Conservation (phyloP, 92 coral and sea anemone genomes). For the Porites divaricata region DNA sequence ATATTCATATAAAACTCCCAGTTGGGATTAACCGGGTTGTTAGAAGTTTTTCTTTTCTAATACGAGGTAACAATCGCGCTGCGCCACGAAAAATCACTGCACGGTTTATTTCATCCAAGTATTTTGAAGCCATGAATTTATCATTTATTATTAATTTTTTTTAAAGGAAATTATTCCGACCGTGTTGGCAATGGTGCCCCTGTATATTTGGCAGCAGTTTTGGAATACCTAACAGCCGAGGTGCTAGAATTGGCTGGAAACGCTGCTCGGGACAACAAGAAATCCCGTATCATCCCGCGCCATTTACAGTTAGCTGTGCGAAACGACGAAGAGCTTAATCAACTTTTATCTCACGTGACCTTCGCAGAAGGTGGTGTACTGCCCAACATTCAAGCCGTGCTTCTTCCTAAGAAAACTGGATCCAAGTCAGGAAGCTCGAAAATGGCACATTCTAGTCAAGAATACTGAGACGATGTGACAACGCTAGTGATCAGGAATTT, state of each 20-base stretch:
- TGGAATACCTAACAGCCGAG: constrained; percentile 75
- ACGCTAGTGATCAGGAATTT: too few relatives aligned
- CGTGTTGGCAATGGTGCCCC: constrained; percentile 73
- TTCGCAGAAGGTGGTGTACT: constrained; percentile 67
- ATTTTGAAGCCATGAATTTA: too few relatives aligned
- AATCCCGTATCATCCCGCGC: constrained; percentile 64
- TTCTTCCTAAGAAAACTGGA: constrained; percentile 39
- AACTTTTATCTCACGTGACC: constrained; percentile 57
- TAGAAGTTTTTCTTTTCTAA: too few relatives aligned
- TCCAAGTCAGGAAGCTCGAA: too few relatives aligned
- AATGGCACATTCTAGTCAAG: too few relatives aligned
- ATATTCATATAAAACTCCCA: too few relatives aligned
- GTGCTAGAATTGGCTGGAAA: constrained; percentile 75
- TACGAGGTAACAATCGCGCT: too few relatives aligned
- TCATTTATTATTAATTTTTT: too few relatives aligned
- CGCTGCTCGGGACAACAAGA: constrained; percentile 75
- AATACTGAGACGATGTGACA: too few relatives aligned
- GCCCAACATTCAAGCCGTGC: constrained; percentile 72
- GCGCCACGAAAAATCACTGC: too few relatives aligned
- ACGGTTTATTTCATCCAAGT: too few relatives aligned
- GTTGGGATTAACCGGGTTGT: too few relatives aligned
- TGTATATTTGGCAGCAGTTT: constrained; percentile 79
- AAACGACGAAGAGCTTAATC: constrained; percentile 66
- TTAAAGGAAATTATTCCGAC: constrained; percentile 46
- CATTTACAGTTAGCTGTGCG: constrained; percentile 63